These are phyloP conservation scores for Gallinago jamesoni DNA, from an alignment of 2,113 vertebrate species.

Conservation along the genomic window DNA sequence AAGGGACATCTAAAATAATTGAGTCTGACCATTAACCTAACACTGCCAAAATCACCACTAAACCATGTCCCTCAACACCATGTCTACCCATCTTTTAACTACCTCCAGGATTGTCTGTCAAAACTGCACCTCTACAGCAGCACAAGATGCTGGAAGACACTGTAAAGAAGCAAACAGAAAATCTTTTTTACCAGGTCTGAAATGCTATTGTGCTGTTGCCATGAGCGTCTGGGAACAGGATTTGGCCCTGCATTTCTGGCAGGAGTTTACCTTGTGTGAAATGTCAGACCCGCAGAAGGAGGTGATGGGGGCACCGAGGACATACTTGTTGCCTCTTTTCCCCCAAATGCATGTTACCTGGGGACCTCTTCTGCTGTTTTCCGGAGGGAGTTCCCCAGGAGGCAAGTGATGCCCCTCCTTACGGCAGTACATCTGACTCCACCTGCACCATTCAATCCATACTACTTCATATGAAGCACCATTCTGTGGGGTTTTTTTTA, in stretches of 20 bases:
- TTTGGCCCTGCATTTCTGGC: neutral
- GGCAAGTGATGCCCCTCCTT: neutral
- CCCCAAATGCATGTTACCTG: neutral
- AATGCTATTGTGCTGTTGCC: neutral
- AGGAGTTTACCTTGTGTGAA: neutral
- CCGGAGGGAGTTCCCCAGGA: rapidly evolving
- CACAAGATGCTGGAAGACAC: neutral
- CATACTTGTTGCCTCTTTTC: neutral
- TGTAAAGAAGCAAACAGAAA: neutral
- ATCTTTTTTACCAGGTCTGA: neutral
- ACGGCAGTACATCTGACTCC: neutral
- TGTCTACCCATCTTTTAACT: neutral
- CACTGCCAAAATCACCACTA: neutral
- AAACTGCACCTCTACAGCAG: neutral
- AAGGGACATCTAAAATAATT: neutral
- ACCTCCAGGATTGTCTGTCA: neutral
- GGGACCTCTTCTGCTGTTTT: neutral
- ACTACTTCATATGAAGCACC: neutral
- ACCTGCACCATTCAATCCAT: neutral
- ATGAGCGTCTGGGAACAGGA: neutral
- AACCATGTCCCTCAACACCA: neutral
- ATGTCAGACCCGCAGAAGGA: neutral
- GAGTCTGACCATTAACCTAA: neutral
- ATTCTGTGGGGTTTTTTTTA: neutral
- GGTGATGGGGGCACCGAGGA: neutral